A percentile compares a stretch with the other conserved stretches of the same genome.
Evolutionary conservation across 2,888 invertebrate genomes (phyloP).

Genomic region (Esperia sulphurella): DNA sequence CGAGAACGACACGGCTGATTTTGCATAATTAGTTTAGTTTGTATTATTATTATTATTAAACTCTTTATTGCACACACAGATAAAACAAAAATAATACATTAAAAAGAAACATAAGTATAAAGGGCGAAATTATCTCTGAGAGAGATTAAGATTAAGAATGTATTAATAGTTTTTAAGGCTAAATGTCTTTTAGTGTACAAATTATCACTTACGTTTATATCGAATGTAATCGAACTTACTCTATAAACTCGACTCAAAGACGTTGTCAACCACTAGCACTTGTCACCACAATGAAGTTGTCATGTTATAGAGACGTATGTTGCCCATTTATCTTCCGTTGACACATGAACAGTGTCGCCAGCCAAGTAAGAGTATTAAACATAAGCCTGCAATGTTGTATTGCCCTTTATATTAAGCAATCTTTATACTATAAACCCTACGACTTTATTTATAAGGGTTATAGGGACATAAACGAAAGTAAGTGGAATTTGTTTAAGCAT

Average conservation of each 20-base stretch:
- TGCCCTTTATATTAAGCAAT: conserved; percentile 27
- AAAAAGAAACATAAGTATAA: too few species aligned
- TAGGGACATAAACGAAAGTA: conserved; percentile 14
- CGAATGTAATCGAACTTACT: not conserved
- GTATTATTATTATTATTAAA: too few species aligned
- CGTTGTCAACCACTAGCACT: not conserved
- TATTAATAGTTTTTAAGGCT: too few species aligned
- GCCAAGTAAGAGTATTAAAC: conserved; percentile 53
- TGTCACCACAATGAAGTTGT: conserved; percentile 1
- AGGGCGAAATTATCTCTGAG: too few species aligned
- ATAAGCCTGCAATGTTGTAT: conserved; percentile 37
- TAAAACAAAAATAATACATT: too few species aligned
- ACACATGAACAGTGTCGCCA: conserved; percentile 55
- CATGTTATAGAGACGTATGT: conserved; percentile 23
- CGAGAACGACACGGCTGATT: too few species aligned
- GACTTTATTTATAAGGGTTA: conserved; percentile 22
- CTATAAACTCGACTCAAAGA: not conserved
- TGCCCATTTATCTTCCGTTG: conserved; percentile 60
- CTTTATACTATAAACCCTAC: conserved; percentile 26
- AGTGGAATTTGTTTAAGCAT: conserved; percentile 26
- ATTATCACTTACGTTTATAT: too few species aligned
- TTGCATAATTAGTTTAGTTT: too few species aligned
- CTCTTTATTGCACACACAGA: too few species aligned
- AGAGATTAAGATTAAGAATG: too few species aligned
- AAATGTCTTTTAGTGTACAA: too few species aligned